Conservation (phyloP, 2,888 invertebrate species). For the Conomelus anceps region DNA sequence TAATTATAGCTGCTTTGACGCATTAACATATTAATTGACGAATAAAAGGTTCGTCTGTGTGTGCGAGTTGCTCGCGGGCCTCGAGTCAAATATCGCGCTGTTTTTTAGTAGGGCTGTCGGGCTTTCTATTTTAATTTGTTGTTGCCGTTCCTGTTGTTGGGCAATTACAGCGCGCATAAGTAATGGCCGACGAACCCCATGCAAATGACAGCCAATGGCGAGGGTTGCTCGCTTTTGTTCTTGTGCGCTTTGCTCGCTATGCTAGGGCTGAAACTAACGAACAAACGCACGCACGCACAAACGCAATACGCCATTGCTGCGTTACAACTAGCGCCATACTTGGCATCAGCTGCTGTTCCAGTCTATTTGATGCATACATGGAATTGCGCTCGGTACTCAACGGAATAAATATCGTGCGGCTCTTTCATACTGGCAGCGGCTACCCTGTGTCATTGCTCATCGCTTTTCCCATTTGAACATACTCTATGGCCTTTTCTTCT, state of each 20-base stretch:
- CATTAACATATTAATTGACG: background rate
- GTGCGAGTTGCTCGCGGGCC: background rate
- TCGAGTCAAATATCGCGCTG: background rate
- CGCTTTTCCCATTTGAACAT: background rate
- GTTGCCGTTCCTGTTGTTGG: background rate
- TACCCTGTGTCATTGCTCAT: background rate
- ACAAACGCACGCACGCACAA: background rate
- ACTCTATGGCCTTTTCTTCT: background rate
- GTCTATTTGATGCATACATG: background rate
- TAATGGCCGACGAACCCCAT: background rate
- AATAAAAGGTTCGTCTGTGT: background rate
- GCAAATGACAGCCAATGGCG: background rate
- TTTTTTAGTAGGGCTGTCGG: background rate
- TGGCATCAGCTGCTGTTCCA: background rate
- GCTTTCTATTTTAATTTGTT: background rate
- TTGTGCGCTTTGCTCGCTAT: no score
- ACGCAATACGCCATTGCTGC: background rate
- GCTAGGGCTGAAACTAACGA: background rate
- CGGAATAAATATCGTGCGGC: background rate
- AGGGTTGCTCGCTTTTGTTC: background rate
- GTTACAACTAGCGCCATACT: background rate
- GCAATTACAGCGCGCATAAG: background rate
- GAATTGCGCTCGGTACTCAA: background rate
- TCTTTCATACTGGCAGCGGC: background rate
- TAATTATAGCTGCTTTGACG: background rate